These are phyloP conservation scores for Crossaster papposus DNA, from an alignment of 53 echinoderm and acorn worm genomes.

Conservation along the genomic window DNA sequence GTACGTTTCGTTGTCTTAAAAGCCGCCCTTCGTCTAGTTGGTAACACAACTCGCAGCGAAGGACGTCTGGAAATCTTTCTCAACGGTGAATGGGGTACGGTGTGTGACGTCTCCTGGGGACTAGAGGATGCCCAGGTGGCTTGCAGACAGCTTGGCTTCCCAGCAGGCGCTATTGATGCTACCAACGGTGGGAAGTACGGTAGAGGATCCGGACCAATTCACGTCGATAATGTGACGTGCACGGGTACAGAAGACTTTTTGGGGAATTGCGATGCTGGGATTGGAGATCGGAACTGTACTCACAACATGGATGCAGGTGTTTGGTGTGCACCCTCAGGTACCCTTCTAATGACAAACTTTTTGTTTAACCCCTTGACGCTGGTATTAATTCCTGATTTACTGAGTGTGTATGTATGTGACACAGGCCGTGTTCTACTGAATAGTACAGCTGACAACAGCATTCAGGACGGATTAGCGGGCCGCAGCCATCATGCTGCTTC, in stretches of 20 bases:
- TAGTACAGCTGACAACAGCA: too few relatives aligned
- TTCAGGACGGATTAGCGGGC: too few relatives aligned
- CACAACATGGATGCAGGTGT: constrained; percentile 68
- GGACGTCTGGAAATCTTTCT: constrained; percentile 32
- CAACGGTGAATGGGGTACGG: constrained; percentile 28
- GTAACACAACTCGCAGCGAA: background rate
- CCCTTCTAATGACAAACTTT: background rate
- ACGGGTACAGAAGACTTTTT: constrained; percentile 40
- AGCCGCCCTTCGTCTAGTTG: constrained; percentile 34
- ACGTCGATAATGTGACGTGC: constrained; percentile 47
- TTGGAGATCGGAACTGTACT: constrained; percentile 53
- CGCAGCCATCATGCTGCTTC: too few relatives aligned
- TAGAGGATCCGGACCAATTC: constrained; percentile 44
- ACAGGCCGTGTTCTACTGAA: too few relatives aligned
- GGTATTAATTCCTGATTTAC: too few relatives aligned
- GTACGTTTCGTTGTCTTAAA: background rate
- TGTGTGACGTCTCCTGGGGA: constrained; percentile 24
- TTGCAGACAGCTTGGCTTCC: constrained; percentile 27
- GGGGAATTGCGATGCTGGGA: constrained; percentile 24
- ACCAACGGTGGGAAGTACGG: constrained; percentile 52
- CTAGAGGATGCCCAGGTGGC: constrained; percentile 27
- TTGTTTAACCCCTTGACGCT: too few relatives aligned
- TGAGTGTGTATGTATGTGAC: too few relatives aligned
- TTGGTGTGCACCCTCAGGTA: constrained; percentile 28
- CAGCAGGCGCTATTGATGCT: constrained; percentile 3